These are phyloP conservation scores for Tortricodes alternella DNA, from an alignment of 2,888 invertebrate genomes.

Conservation along the genomic window DNA sequence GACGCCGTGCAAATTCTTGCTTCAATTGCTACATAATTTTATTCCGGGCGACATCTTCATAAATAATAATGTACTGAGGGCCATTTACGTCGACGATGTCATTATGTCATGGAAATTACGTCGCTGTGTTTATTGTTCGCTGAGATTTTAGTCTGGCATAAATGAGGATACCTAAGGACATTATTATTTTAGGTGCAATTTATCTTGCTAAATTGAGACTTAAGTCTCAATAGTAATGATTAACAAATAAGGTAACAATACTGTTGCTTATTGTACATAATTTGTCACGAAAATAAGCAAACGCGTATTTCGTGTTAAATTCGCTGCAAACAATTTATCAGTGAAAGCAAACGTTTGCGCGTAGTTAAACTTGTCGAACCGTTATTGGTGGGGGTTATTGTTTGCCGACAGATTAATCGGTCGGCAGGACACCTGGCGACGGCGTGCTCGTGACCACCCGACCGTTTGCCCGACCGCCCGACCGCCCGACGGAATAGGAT, in stretches of 20 bases:
- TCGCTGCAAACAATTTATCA: not conserved
- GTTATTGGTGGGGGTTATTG: constrained; percentile 50
- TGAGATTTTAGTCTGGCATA: constrained; percentile 3
- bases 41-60: constrained; percentile 48
- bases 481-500: constrained; percentile 1
- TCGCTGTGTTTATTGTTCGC: constrained; percentile 4
- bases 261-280: too few species aligned
- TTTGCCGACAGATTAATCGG: constrained; percentile 61
- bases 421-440: constrained; percentile 51
- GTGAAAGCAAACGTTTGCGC: constrained; percentile 23
- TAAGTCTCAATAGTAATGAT: too few species aligned
- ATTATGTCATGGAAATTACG: constrained; percentile 24
- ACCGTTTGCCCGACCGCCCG: constrained; percentile 21
- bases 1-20: constrained; percentile 33
- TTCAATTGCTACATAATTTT: constrained; percentile 50
- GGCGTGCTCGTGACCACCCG: constrained; percentile 32
- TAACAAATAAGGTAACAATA: too few species aligned
- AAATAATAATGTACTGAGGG: constrained; percentile 22
- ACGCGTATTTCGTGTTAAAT: too few species aligned
- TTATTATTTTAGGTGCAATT: not conserved
- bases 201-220: too few species aligned
- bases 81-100: constrained; percentile 17
- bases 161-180: not conserved
- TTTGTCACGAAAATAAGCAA: not conserved
- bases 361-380: constrained; percentile 33